These are phyloP conservation scores for Drosophila maculinotata DNA, from an alignment of 2,888 invertebrate genomes.

Conservation along the genomic window DNA sequence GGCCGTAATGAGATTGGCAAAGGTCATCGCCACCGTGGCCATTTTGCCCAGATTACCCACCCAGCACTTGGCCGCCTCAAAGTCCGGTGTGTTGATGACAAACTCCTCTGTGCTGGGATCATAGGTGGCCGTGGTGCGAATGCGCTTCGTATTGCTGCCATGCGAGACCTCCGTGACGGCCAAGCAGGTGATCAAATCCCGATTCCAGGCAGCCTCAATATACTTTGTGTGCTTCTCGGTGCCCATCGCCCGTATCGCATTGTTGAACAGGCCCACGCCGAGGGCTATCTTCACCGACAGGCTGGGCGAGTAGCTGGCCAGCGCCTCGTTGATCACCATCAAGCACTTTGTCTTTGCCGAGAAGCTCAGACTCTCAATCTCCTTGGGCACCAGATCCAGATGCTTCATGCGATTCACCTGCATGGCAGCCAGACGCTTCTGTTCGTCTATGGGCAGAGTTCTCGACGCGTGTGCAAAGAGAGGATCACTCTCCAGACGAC, in stretches of 20 bases:
- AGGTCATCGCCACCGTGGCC: slow-evolving; percentile 94
- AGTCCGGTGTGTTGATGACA: slow-evolving; percentile 95
- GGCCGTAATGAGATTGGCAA: slow-evolving; percentile 94
- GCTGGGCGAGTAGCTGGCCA: slow-evolving; percentile 89
- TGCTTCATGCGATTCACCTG: slow-evolving; percentile 89
- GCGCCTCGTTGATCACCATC: slow-evolving; percentile 91
- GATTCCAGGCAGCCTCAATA: slow-evolving; percentile 89
- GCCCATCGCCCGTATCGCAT: slow-evolving; percentile 90
- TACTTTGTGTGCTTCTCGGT: slow-evolving; percentile 90
- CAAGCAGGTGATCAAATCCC: slow-evolving; percentile 92
- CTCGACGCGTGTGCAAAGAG: slow-evolving; percentile 89
- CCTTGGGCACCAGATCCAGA: slow-evolving; percentile 88
- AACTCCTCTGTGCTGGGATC: slow-evolving; percentile 92
- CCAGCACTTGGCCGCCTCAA: slow-evolving; percentile 99
- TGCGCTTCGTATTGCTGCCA: slow-evolving; percentile 96
- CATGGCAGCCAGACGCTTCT: slow-evolving; percentile 89
- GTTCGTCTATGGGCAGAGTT: slow-evolving; percentile 89
- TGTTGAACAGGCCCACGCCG: slow-evolving; percentile 91
- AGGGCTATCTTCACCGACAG: slow-evolving; percentile 92
- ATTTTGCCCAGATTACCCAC: slow-evolving; percentile 96
- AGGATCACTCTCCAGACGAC: slow-evolving; percentile 91
- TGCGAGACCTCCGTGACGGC: slow-evolving; percentile 97
- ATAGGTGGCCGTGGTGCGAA: slow-evolving; percentile 96
- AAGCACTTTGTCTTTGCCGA: slow-evolving; percentile 89
- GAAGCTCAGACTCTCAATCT: slow-evolving; percentile 88